Conservation (phyloP, 2,113 vertebrate species). For the Antigone vipio region DNA sequence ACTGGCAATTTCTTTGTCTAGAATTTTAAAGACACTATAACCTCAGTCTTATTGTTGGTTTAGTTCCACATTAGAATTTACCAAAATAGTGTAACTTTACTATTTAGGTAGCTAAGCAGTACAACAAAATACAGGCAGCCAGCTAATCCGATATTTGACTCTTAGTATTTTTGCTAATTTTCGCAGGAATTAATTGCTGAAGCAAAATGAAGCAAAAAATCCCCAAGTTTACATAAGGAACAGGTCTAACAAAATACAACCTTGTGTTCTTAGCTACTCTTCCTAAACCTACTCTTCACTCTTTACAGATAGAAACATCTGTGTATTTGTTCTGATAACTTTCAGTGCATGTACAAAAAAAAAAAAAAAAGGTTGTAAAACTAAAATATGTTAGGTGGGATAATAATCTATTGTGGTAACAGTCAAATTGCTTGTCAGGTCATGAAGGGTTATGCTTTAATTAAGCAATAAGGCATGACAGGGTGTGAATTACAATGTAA, state of each 20-base stretch:
- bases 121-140: neutral
- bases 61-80: neutral
- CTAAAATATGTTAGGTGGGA: constrained; percentile 58
- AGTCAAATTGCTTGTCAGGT: constrained; percentile 74
- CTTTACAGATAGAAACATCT: neutral
- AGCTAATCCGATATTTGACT: neutral
- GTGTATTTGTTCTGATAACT: neutral
- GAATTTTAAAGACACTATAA: neutral
- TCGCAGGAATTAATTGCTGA: neutral
- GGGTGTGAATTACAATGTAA: constrained; percentile 71
- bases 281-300: neutral
- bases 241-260: neutral
- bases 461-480: constrained; percentile 77
- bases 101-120: neutral
- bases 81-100: neutral
- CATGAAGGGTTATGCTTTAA: constrained; percentile 73
- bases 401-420: constrained; percentile 76
- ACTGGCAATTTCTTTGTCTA: neutral
- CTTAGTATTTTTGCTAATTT: neutral
- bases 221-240: neutral
- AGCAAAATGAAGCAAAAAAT: neutral
- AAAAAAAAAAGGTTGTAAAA: constrained; percentile 44
- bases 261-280: neutral
- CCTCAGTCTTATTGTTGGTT: neutral
- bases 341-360: neutral